Evolutionary conservation across 2,888 invertebrate genomes (phyloP).

Genomic region (Synanthedon vespiformis): DNA sequence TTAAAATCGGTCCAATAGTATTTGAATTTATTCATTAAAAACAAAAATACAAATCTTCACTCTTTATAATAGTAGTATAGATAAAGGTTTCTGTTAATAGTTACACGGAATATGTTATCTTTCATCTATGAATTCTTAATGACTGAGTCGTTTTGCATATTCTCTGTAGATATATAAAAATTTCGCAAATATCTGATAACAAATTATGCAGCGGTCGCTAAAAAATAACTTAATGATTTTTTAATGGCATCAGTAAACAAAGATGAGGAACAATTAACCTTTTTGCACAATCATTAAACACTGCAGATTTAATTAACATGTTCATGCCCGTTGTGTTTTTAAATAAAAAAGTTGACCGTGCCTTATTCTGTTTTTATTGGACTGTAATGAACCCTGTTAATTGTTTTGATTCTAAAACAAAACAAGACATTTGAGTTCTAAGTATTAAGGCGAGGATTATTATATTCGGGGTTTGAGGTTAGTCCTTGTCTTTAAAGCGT

Average conservation of each 20-base stretch:
- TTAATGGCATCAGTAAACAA: neutral
- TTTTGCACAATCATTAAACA: neutral
- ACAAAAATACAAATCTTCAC: no score
- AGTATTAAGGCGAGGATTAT: no score
- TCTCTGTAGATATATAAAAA: neutral
- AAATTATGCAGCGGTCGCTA: neutral
- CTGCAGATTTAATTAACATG: neutral
- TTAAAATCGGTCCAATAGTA: no score
- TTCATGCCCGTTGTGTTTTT: neutral
- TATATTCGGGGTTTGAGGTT: no score
- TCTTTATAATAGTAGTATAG: no score
- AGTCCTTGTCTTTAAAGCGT: no score
- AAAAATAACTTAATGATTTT: neutral
- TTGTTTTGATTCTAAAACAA: no score
- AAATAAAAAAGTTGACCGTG: no score
- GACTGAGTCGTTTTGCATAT: neutral
- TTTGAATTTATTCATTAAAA: no score
- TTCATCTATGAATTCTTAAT: neutral
- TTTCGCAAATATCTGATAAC: neutral
- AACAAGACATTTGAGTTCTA: no score
- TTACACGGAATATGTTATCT: neutral
- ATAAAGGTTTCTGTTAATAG: neutral
- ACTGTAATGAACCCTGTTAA: no score
- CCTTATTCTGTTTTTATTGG: no score
- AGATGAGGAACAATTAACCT: neutral